A percentile compares a stretch with the other conserved stretches of the same genome.
Conservation (phyloP, 2,888 invertebrate species). For the Tubiluchus corallicola region DNA sequence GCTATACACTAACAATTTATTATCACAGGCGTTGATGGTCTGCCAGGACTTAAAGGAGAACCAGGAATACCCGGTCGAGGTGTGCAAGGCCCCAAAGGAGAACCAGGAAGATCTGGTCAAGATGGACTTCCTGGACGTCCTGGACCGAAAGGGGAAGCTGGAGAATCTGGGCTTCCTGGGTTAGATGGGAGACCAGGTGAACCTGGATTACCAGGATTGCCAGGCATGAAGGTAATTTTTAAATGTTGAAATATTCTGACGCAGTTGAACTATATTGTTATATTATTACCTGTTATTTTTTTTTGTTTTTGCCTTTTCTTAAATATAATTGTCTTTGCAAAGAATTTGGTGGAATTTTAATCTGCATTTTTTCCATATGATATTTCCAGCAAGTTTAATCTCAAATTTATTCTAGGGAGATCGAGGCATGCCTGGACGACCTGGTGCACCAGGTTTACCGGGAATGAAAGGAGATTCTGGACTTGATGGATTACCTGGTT, state of each 20-base stretch:
- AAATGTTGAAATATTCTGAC: too few species aligned
- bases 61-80: conserved; percentile 12
- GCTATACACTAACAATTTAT: too few species aligned
- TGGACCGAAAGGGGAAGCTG: conserved; percentile 9
- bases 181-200: conserved; percentile 15
- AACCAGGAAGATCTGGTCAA: conserved; percentile 4
- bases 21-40: conserved; percentile 9
- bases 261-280: too few species aligned
- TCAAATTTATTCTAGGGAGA: too few species aligned
- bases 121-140: neutral
- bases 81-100: conserved; percentile 6
- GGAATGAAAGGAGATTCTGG: conserved; percentile 17
- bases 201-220: conserved; percentile 11
- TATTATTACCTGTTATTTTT: too few species aligned
- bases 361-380: too few species aligned
- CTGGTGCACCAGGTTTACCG: conserved; percentile 10
- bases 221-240: neutral
- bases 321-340: too few species aligned
- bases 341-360: too few species aligned
- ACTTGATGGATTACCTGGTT: conserved; percentile 16
- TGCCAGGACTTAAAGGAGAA: conserved; percentile 9
- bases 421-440: neutral
- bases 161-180: conserved; percentile 13
- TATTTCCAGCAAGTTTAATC: too few species aligned
- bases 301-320: too few species aligned